Conservation (phyloP, 2,888 invertebrate genomes). For the Gastrophysa polygoni region DNA sequence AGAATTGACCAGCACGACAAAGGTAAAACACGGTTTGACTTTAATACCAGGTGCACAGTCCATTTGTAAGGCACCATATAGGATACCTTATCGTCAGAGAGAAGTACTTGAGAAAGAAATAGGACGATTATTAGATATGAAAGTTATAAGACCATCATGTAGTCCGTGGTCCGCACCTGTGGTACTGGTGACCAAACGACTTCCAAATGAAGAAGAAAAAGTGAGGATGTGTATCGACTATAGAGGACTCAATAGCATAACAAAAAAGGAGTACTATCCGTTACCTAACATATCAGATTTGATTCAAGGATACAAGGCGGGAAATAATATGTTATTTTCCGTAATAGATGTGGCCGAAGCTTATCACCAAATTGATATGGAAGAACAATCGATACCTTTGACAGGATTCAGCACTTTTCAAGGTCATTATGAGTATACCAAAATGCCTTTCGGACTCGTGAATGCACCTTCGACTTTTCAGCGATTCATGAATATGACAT, state of each 20-base stretch:
- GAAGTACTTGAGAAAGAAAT: conserved; percentile 18
- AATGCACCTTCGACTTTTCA: conserved; percentile 28
- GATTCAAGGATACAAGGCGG: conserved; percentile 18
- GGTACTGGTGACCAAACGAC: conserved; percentile 19
- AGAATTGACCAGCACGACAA: conserved; percentile 18
- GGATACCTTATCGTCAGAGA: conserved; percentile 22
- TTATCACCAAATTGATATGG: conserved; percentile 26
- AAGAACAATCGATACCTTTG: conserved; percentile 16
- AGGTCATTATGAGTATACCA: conserved; percentile 28
- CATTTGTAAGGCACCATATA: conserved; percentile 17
- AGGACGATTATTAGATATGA: conserved; percentile 12
- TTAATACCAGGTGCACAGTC: conserved; percentile 17
- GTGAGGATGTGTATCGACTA: conserved; percentile 26
- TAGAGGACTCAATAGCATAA: conserved; percentile 16
- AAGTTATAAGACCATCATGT: conserved; percentile 21
- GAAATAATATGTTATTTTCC: conserved; percentile 15
- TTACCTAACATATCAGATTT: conserved; percentile 16
- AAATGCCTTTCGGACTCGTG: conserved; percentile 29
- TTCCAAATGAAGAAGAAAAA: conserved; percentile 21
- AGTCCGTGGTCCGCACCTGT: conserved; percentile 26
- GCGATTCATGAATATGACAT: conserved; percentile 26
- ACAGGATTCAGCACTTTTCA: conserved; percentile 26
- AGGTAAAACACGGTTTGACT: conserved; percentile 14
- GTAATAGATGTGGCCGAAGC: conserved; percentile 27
- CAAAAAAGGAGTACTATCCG: conserved; percentile 21